These are phyloP conservation scores for Drosophila testacea DNA, from an alignment of 2,888 invertebrate species.

Conservation along the genomic window DNA sequence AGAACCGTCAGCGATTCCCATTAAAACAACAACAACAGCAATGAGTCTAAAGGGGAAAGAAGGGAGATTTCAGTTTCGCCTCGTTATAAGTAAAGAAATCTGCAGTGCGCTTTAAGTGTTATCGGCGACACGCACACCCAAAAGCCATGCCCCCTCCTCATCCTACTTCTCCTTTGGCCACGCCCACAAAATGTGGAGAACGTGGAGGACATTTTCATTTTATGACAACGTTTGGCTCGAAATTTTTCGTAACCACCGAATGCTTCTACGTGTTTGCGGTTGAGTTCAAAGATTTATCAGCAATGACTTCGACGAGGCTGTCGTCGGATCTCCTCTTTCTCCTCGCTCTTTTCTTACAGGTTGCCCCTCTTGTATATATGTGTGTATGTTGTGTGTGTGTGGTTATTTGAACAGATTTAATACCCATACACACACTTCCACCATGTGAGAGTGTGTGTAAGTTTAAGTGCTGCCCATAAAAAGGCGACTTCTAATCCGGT, in stretches of 20 bases:
- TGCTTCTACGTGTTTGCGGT: conserved; percentile 80
- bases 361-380: conserved; percentile 8
- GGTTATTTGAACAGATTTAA: conserved; percentile 79
- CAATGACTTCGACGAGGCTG: conserved; percentile 78
- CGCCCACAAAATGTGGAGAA: conserved; percentile 67
- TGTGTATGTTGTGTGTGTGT: conserved; percentile 49
- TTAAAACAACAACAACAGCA: conserved; percentile 72
- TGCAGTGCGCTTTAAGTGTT: conserved; percentile 81
- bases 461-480: conserved; percentile 75
- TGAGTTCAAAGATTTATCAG: conserved; percentile 81
- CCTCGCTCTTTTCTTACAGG: neutral
- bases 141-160: conserved; percentile 30
- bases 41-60: neutral
- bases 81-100: conserved; percentile 80
- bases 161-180: conserved; percentile 22
- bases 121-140: conserved; percentile 78
- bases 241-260: conserved; percentile 74
- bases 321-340: conserved; percentile 58
- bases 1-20: conserved; percentile 61
- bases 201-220: conserved; percentile 80
- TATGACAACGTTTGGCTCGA: conserved; percentile 75
- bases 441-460: conserved; percentile 30
- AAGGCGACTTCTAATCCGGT: conserved; percentile 70
- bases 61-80: conserved; percentile 51
- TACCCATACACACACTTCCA: conserved; percentile 61